A percentile compares a stretch with the other conserved stretches of the same genome.
phyloP scores from a whole-genome alignment of 2,113 vertebrate species.

The Amphilophus citrinellus region DNA sequence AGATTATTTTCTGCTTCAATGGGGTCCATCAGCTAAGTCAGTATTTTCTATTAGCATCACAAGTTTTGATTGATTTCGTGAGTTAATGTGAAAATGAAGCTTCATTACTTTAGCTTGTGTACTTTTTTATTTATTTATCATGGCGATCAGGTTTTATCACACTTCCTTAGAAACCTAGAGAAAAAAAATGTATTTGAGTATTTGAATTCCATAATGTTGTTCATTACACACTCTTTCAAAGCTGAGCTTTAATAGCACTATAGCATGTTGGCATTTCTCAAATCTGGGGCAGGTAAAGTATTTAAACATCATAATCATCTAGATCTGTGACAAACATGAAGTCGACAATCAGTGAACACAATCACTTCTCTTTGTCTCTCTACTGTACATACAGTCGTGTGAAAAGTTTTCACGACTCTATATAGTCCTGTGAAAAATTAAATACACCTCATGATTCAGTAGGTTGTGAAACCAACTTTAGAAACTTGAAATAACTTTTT shows the following conservation, averaged over 20 bases:
- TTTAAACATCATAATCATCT: not conserved
- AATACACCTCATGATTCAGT: not conserved
- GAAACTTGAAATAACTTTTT: not conserved
- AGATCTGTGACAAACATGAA: not conserved
- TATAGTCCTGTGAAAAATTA: not conserved
- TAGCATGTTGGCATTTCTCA: not conserved
- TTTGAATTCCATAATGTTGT: not conserved
- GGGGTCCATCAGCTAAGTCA: conserved; percentile 63
- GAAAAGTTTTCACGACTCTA: no score
- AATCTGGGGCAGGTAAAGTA: not conserved
- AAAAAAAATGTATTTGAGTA: not conserved
- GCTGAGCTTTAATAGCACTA: not conserved
- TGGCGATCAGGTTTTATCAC: conserved; percentile 26
- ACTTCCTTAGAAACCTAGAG: conserved; percentile 17
- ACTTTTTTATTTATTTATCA: conserved; percentile 5
- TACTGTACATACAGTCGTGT: not conserved
- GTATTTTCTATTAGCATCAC: conserved; percentile 69
- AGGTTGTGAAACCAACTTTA: not conserved
- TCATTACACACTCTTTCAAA: not conserved
- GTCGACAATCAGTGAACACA: not conserved
- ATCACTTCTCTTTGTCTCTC: not conserved
- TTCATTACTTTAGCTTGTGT: conserved; percentile 48
- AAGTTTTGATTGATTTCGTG: conserved; percentile 66
- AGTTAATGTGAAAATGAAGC: conserved; percentile 65
- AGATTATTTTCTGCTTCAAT: conserved; percentile 76